Evolutionary conservation across 2,797 vertebrate species (phyloP).

Genomic region (Meriones psammophilus): DNA sequence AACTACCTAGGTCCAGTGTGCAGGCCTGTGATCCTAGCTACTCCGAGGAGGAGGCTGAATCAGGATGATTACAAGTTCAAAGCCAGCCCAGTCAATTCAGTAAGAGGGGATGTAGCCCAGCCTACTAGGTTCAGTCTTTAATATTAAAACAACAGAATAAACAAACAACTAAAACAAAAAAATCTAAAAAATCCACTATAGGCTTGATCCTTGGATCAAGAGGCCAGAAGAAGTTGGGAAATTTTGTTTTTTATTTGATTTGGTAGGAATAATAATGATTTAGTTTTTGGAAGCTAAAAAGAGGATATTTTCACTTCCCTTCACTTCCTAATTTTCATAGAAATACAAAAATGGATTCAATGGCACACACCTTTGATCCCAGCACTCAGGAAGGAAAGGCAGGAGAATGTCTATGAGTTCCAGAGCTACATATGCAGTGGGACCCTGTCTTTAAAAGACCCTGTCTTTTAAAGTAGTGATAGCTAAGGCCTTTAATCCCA

Average conservation of each 20-base stretch:
- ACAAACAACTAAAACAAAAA: neutral
- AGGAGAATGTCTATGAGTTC: neutral
- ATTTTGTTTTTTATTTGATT: constrained; percentile 34
- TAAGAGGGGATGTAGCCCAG: neutral
- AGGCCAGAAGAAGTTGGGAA: neutral
- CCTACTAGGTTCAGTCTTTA: neutral
- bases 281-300: constrained; percentile 2
- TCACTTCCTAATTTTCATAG: neutral
- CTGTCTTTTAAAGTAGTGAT: neutral
- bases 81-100: neutral
- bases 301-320: neutral
- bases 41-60: neutral
- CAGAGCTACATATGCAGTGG: neutral
- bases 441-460: neutral
- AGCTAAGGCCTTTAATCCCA: neutral
- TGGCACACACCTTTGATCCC: neutral
- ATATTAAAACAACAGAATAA: neutral
- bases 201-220: neutral
- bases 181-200: neutral
- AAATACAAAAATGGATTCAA: neutral
- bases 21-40: neutral
- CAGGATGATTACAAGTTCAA: neutral
- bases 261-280: neutral
- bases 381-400: neutral
- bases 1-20: neutral